These are phyloP conservation scores for Cylindroiulus punctatus DNA, from an alignment of 2,888 invertebrate species.

Conservation along the genomic window DNA sequence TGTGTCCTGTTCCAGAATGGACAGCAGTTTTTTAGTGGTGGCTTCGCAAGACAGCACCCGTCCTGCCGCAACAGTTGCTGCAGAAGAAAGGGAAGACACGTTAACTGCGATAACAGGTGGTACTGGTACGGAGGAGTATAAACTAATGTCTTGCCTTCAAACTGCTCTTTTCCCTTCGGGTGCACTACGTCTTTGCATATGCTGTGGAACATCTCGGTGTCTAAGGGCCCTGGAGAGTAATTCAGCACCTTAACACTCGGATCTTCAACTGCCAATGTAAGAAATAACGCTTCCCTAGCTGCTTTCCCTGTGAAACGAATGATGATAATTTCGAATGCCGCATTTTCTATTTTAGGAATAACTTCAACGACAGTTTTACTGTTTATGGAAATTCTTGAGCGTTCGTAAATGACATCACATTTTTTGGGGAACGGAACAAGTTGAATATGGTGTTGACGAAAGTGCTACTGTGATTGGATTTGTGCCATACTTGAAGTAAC, in stretches of 20 bases:
- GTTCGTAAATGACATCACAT: too few species aligned
- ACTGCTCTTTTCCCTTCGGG: constrained; percentile 44
- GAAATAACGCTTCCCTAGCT: constrained; percentile 88
- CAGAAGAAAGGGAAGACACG: not conserved
- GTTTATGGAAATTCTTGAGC: too few species aligned
- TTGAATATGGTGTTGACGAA: too few species aligned
- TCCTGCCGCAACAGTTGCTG: constrained; percentile 39
- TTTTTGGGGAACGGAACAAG: too few species aligned
- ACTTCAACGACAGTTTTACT: too few species aligned
- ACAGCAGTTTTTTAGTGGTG: constrained; percentile 48
- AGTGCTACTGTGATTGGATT: too few species aligned
- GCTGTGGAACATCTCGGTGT: constrained; percentile 79
- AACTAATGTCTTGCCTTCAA: not conserved
- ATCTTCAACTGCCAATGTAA: constrained; percentile 82
- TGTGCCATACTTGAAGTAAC: too few species aligned
- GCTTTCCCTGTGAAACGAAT: constrained; percentile 75
- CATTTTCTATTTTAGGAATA: too few species aligned
- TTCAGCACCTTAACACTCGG: constrained; percentile 79
- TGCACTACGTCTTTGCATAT: constrained; percentile 46
- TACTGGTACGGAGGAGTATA: not conserved
- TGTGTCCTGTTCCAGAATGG: constrained; percentile 33
- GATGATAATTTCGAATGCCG: too few species aligned
- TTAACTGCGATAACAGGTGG: not conserved
- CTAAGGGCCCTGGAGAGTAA: constrained; percentile 92
- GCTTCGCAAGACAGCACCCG: constrained; percentile 48